Evolutionary conservation across 2,888 invertebrate species (phyloP).

Genomic region (Euproctis similis): DNA sequence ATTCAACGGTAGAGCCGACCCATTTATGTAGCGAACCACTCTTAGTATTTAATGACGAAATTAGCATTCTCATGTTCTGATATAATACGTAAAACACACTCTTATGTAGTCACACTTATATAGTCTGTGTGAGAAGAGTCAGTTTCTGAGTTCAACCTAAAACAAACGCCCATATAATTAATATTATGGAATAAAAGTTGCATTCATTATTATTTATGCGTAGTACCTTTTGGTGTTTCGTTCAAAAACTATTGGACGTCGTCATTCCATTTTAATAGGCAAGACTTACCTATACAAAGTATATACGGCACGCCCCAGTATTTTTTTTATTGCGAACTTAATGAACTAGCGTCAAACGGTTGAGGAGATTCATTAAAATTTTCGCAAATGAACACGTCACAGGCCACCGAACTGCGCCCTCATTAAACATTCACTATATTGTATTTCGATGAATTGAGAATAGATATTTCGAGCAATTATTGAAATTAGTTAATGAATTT

Average conservation of each 20-base stretch:
- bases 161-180: no score
- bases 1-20: no score
- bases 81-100: no score
- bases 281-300: slow-evolving; percentile 7
- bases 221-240: no score
- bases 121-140: no score
- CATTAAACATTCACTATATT: slow-evolving; percentile 32
- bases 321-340: slow-evolving; percentile 36
- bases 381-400: slow-evolving; percentile 36
- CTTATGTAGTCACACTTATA: no score
- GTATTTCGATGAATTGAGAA: slow-evolving; percentile 22
- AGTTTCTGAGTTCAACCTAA: no score
- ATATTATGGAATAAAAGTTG: no score
- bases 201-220: no score
- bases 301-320: slow-evolving; percentile 14
- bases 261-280: slow-evolving; percentile 19
- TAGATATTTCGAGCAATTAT: slow-evolving; percentile 27
- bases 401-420: slow-evolving; percentile 28
- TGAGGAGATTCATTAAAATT: slow-evolving; percentile 52
- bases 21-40: no score
- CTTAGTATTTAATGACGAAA: no score
- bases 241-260: slow-evolving; percentile 1
- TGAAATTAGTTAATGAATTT: slow-evolving; percentile 25
- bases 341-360: slow-evolving; percentile 35
- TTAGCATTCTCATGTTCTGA: no score